These are phyloP conservation scores for Hydrolagus affinis DNA, from an alignment of 2,113 vertebrate genomes.

Conservation along the genomic window DNA sequence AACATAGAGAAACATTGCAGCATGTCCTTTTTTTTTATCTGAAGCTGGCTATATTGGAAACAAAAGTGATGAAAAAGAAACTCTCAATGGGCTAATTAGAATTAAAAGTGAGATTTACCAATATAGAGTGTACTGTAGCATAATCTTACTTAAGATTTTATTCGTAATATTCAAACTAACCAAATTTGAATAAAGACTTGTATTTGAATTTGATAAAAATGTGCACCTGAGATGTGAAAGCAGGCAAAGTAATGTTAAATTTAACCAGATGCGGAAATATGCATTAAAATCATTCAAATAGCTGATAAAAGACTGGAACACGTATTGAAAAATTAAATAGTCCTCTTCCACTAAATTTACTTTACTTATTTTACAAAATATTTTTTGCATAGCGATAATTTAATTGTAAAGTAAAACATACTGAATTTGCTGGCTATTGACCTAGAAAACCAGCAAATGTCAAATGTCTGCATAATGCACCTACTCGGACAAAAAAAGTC, in stretches of 20 bases:
- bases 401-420: neutral
- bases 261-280: neutral
- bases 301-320: neutral
- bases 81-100: neutral
- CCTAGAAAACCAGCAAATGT: constrained; percentile 10
- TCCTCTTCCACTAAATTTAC: neutral
- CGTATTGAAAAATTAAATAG: neutral
- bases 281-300: constrained; percentile 17
- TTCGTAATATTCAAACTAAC: neutral
- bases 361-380: neutral
- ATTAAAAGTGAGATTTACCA: neutral
- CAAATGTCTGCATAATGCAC: neutral
- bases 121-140: neutral
- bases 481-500: neutral
- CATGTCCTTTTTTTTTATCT: constrained; percentile 1
- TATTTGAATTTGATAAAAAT: constrained; percentile 6
- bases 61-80: neutral
- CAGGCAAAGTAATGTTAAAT: constrained; percentile 5
- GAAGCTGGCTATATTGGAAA: neutral
- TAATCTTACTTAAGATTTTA: neutral
- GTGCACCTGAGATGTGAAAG: neutral
- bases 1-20: too few species aligned
- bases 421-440: neutral
- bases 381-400: neutral
- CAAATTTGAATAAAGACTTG: neutral